Conservation (phyloP, 2,797 vertebrate genomes). For the Rhabdomys pumilio region DNA sequence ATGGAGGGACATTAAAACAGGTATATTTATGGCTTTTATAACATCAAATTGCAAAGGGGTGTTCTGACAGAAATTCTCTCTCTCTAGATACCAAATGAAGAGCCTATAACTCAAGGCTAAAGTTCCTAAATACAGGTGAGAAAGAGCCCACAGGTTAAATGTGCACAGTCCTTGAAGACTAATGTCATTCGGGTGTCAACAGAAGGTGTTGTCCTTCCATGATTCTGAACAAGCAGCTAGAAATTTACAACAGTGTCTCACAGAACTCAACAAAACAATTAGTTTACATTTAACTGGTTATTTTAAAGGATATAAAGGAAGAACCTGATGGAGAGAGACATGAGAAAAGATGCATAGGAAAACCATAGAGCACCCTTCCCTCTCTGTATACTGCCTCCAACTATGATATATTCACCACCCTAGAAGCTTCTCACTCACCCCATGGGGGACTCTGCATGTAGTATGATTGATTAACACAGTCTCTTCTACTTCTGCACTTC, state of each 20-base stretch:
- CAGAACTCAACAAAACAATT: background rate
- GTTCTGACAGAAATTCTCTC: background rate
- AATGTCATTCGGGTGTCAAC: background rate
- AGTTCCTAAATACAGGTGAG: background rate
- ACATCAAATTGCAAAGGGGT: background rate
- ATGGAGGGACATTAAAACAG: background rate
- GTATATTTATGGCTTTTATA: background rate
- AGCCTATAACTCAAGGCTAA: background rate
- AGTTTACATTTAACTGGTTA: background rate
- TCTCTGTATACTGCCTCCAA: background rate
- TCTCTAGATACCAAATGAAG: background rate
- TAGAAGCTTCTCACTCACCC: background rate
- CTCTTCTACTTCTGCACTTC: background rate
- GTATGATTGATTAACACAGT: background rate
- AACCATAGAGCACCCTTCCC: background rate
- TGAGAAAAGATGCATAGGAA: background rate
- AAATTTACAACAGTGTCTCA: background rate
- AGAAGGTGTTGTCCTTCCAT: background rate
- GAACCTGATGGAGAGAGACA: background rate
- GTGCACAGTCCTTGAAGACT: background rate
- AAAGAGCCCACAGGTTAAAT: background rate
- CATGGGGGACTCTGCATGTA: background rate
- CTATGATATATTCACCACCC: background rate
- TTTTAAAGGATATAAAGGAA: background rate
- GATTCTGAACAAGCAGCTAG: background rate